These are phyloP conservation scores for Ophthalmolycus amberensis DNA, from an alignment of 2,113 vertebrate genomes.

Conservation along the genomic window DNA sequence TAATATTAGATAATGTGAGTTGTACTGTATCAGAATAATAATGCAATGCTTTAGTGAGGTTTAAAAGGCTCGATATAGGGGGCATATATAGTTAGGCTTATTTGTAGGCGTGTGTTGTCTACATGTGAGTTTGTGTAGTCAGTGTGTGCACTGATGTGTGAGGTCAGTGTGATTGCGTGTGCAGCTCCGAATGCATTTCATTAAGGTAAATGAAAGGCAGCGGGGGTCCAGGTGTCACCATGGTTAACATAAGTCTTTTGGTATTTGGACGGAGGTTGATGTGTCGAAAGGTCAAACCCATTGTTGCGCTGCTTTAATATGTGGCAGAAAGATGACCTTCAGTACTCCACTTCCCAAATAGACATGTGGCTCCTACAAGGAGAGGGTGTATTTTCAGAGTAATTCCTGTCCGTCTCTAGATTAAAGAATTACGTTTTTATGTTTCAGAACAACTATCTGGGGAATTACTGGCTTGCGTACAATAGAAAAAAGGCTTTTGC, in stretches of 20 bases:
- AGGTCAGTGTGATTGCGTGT: slow-evolving; percentile 21
- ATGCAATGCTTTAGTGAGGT: not conserved
- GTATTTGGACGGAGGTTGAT: slow-evolving; percentile 58
- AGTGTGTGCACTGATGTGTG: slow-evolving; percentile 10
- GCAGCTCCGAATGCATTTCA: slow-evolving; percentile 39
- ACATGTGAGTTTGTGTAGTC: slow-evolving; percentile 16
- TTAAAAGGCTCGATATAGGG: not conserved
- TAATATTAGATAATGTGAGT: not conserved
- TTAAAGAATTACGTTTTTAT: slow-evolving; percentile 9
- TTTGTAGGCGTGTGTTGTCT: not conserved
- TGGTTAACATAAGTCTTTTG: slow-evolving; percentile 58
- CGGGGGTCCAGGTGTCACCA: slow-evolving; percentile 33
- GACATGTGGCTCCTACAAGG: not conserved
- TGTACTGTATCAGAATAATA: not conserved
- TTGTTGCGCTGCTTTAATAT: slow-evolving; percentile 38
- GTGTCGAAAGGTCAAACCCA: slow-evolving; percentile 65
- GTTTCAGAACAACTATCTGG: slow-evolving; percentile 13
- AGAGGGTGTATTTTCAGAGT: not conserved
- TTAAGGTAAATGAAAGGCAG: slow-evolving; percentile 42
- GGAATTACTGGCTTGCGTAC: not conserved
- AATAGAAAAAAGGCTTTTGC: slow-evolving; percentile 16
- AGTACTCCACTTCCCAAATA: slow-evolving; percentile 8
- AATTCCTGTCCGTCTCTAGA: not conserved
- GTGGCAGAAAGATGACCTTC: slow-evolving; percentile 38
- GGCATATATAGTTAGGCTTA: not conserved